Conservation (phyloP, 2,113 vertebrate genomes). For the Nicator chloris region DNA sequence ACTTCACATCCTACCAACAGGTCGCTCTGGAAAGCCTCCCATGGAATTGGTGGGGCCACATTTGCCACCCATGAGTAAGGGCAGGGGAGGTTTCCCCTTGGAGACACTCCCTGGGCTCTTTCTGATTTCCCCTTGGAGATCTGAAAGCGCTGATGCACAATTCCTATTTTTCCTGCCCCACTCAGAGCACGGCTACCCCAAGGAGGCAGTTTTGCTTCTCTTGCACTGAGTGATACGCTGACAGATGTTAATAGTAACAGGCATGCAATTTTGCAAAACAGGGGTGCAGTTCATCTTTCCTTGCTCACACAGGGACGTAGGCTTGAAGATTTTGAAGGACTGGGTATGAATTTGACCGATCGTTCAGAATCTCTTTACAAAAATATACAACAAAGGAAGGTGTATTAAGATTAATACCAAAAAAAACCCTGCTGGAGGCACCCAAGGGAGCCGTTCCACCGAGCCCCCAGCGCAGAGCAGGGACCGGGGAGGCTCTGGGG, state of each 20-base stretch:
- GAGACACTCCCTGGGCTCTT: background rate
- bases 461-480: fast-evolving
- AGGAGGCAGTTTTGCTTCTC: no score
- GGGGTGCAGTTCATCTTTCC: no score
- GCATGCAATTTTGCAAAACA: no score
- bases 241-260: no score
- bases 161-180: background rate
- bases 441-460: fast-evolving
- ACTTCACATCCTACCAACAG: background rate
- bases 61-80: background rate
- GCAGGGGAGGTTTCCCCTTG: background rate
- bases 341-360: no score
- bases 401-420: no score
- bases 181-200: background rate
- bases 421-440: no score
- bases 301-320: no score
- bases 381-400: no score
- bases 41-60: background rate
- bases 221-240: no score
- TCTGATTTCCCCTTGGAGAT: background rate
- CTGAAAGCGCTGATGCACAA: fast-evolving
- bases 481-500: background rate
- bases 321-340: no score
- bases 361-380: no score
- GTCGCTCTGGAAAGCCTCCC: background rate